Percentiles rank a stretch among this genome's conserved stretches.
phyloP scores from a whole-genome alignment of 2,797 vertebrate genomes.

The Myripristis jacobus region DNA sequence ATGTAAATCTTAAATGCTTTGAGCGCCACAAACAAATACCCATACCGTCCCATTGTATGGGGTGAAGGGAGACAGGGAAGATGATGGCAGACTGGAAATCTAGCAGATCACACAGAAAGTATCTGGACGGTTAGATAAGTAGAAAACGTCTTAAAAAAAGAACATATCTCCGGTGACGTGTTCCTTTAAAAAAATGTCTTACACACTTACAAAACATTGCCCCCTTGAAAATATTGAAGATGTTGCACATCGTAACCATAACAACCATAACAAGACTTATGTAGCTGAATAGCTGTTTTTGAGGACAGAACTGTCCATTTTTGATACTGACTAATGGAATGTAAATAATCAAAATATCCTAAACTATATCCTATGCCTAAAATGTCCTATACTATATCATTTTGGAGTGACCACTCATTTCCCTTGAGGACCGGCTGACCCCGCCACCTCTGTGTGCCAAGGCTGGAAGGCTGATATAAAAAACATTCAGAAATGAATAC shows the following conservation, averaged over 20 bases:
- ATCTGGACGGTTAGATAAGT: too few relatives aligned
- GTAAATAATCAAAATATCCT: not conserved
- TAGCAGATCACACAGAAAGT: too few relatives aligned
- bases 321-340: not conserved
- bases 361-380: too few relatives aligned
- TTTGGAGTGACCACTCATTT: not conserved
- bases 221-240: not conserved
- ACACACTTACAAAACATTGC: not conserved
- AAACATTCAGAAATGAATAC: slow-evolving; percentile 3
- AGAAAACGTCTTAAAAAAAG: too few relatives aligned
- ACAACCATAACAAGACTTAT: too few relatives aligned
- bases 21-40: too few relatives aligned
- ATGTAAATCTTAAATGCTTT: too few relatives aligned
- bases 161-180: too few relatives aligned
- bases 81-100: too few relatives aligned
- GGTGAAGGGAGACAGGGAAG: too few relatives aligned
- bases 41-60: too few relatives aligned
- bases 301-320: not conserved
- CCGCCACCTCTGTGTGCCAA: not conserved
- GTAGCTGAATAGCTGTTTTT: not conserved
- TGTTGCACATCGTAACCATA: not conserved
- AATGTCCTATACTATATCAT: too few relatives aligned
- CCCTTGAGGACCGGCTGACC: not conserved
- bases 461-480: slow-evolving; percentile 13
- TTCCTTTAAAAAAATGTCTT: not conserved